phyloP scores from a whole-genome alignment of 2,797 vertebrate species.

The Philypnodon macrostomus region DNA sequence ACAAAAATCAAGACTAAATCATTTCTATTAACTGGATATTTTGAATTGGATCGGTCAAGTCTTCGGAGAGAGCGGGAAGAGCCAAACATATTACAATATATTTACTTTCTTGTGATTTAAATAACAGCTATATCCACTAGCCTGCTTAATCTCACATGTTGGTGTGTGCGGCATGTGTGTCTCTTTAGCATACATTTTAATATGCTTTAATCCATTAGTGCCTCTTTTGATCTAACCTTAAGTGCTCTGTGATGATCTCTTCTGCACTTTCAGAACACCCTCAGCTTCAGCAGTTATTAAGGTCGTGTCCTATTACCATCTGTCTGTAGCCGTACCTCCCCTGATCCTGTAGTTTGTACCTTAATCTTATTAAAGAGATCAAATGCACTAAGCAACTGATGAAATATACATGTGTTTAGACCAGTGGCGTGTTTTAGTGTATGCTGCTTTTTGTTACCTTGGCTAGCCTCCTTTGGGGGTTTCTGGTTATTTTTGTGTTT shows the following conservation, averaged over 20 bases:
- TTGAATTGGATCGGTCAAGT: too few relatives aligned
- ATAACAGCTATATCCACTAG: too few relatives aligned
- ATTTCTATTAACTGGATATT: too few relatives aligned
- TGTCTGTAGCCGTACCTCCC: slow-evolving; percentile 60
- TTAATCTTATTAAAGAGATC: slow-evolving; percentile 60
- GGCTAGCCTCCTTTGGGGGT: too few relatives aligned
- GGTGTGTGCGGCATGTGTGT: slow-evolving; percentile 9
- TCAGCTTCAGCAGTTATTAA: slow-evolving; percentile 51
- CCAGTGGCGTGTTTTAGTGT: slow-evolving; percentile 27
- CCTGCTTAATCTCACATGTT: slow-evolving; percentile 41
- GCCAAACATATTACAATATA: too few relatives aligned
- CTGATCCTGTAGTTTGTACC: slow-evolving; percentile 42
- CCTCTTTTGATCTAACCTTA: slow-evolving; percentile 19
- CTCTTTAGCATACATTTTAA: slow-evolving; percentile 11
- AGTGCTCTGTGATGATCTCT: slow-evolving; percentile 36
- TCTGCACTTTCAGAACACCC: slow-evolving; percentile 48
- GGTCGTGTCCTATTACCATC: slow-evolving; percentile 68
- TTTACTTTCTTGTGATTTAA: too few relatives aligned
- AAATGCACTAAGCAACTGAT: slow-evolving; percentile 38
- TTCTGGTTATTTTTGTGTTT: too few relatives aligned
- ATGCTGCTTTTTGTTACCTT: too few relatives aligned
- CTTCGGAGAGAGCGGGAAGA: too few relatives aligned
- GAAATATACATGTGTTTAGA: slow-evolving; percentile 35
- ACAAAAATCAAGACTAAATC: too few relatives aligned
- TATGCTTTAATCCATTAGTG: slow-evolving; percentile 28